Base-by-base conservation (phyloP, 1,140 invertebrate genomes). In the Homalodisca vitripennis region DNA sequence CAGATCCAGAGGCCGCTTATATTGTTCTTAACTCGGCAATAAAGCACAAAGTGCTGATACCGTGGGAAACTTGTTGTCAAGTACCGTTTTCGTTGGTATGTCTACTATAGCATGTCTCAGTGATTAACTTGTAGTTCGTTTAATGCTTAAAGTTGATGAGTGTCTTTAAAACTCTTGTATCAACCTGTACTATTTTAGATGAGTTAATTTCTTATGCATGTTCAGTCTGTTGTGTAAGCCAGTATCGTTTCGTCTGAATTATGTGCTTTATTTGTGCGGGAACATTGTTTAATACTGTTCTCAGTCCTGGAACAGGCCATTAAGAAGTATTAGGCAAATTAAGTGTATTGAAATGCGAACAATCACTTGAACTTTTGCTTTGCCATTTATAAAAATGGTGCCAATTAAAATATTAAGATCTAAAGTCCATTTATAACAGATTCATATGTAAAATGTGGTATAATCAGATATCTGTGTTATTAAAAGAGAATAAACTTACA, bases 1-100 rank as follows among this genome's bases (percentile, higher is more conserved):
- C 78, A 22, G 92, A 94, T 80, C 90, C 92, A 0, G 91, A 94
- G 81, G 89, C 91, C 29, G 91, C 88, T 0, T 82, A 86, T 75
- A 87, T 92, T 41, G 84, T 91, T 14, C 77, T 93, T 0, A 78
- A 80, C 12, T 82, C 78, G 66, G 78, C 80, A 2, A 74, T 72
- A 62, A 85, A 84, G 70, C 86, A 84, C n/a, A 79, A 89, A 1
- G 82, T 79, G 70, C 77, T 90, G 31, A 75, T 89, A 3, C 86
- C 88, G 3, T 90, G 87, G 88, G 88, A 73, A 68, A 73, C 70
- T 64, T 70, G 74, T 67, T 31, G 67, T 41, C 31, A 48, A 29
- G 29, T 67, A 22, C 29, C 68, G 13, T 57, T 72, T 27, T 55
- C 73, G 20, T 69, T 69, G 68, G 72, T 73, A 70, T 70, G 70